These are phyloP conservation scores for Gallinago solitaria DNA, from an alignment of 2,797 vertebrate species.

Conservation along the genomic window DNA sequence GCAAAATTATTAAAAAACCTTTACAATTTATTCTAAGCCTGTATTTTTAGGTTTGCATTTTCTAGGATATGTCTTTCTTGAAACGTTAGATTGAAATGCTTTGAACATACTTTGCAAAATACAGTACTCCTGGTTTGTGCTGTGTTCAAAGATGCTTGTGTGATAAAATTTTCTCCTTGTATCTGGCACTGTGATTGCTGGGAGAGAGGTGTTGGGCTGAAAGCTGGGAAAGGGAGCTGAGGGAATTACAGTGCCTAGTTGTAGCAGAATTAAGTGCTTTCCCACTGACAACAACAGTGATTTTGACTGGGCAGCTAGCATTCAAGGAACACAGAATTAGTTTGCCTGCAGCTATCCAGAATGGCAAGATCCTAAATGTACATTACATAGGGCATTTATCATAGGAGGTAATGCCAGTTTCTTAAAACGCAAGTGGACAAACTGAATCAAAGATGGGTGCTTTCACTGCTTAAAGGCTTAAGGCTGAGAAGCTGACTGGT, in stretches of 20 bases:
- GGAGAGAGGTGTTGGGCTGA: conserved; percentile 13
- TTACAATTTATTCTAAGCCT: not conserved
- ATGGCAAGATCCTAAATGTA: not conserved
- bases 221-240: not conserved
- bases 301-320: not conserved
- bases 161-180: not conserved
- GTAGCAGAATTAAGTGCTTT: not conserved
- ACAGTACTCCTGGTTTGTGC: not conserved
- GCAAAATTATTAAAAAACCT: not conserved
- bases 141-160: not conserved
- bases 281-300: not conserved
- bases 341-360: not conserved
- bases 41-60: not conserved
- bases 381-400: not conserved
- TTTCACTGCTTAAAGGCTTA: not conserved
- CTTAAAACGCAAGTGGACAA: not conserved
- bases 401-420: not conserved
- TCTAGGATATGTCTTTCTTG: not conserved
- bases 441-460: not conserved
- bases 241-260: not conserved
- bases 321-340: not conserved
- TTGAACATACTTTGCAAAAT: not conserved
- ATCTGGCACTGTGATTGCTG: not conserved
- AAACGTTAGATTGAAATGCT: not conserved
- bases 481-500: not conserved